Evolutionary conservation across 1,140 invertebrate species (phyloP), one percentile per base, ranked within the genome.

Genomic region (Coboldia fuscipes): DNA sequence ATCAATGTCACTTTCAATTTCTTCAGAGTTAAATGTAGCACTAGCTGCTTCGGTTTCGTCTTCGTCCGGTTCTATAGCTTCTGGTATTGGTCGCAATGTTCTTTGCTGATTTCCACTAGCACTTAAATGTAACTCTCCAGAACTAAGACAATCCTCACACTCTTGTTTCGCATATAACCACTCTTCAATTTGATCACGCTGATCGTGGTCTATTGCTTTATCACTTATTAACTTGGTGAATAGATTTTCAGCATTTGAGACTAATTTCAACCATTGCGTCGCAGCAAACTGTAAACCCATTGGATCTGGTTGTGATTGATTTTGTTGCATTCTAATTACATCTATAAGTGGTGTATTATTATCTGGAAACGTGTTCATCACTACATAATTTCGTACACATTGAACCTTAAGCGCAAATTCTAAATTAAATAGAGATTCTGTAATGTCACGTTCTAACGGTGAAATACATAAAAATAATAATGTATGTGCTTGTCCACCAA

Each of bases 151-250:
- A 41, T 82, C 77, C 51, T 83, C 77, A 51, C 77, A 82, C 50
- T 84, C 79, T 39, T 80, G 75, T 51, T 83, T 83, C 39, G 82
- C 60, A 42, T 73, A 79, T 3, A 85, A 53, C 79, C 80, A 85
- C 37, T 80, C 72, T 46, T 77, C 75, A n/a, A 83, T 78, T 54
- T 78, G 76, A 45, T 76, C 73, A 41, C 70, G 63, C 45, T 77
- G 72, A 35, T 63, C 56, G 34, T 73, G 67, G 6, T 69, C 62
- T 29, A 83, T 49, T 21, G 62, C 55, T 40, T 74, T 72, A 17
- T 60, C 62, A 29, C 60, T 56, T 36, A 67, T 53, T 33, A 55
- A 37, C 59, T 74, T 79, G 42, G 73, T 70, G 47, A 83, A 78
- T 9, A 84, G 48, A n/a, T 74, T 73, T 51, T 83, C 78, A 7